Base-by-base conservation (phyloP, 2,888 invertebrate species). In the Cryptosula pallasiana region DNA sequence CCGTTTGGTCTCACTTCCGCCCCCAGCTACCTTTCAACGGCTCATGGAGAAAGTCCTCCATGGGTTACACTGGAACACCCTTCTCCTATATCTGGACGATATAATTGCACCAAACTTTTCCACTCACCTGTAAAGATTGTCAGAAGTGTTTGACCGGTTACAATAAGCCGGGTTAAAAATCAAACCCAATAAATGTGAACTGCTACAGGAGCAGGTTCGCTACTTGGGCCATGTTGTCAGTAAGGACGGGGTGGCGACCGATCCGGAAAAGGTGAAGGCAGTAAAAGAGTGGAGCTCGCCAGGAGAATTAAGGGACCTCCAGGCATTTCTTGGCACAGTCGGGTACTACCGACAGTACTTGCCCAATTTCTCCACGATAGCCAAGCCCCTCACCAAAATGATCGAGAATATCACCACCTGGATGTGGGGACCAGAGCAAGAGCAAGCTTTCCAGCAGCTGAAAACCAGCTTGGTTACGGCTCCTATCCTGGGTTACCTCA, bases 161-260 rank as follows among this genome's bases (percentile, higher is more conserved):
- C n/a, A n/a, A n/a, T n/a, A n/a, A n/a, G n/a, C n/a, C n/a, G n/a
- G n/a, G n/a, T n/a, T n/a, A n/a, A n/a, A n/a, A n/a, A n/a, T n/a
- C n/a, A n/a, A n/a, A n/a, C n/a, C n/a, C n/a, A n/a, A n/a, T n/a
- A n/a, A n/a, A n/a, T n/a, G n/a, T n/a, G n/a, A n/a, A n/a, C n/a
- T n/a, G n/a, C 20, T 57, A 36, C 55, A 34, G 32, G n/a, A 35
- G 3, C 2, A 29, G 34, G 35, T 73, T 9, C 34, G 54, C 1
- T 73, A 54, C 16, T n/a, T 73, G 25, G 73, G 73, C 20, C 73
- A 73, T 32, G 55, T 58, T 13, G 35, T 73, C 9, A 29, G 45
- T 23, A 5, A 5, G 45, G 45, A 54, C 9, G 58, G 73, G 1
- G 72, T 72, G 9, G 16, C 72, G 2, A 54, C 72, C 13, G 72